These are phyloP conservation scores for Peucedramus taeniatus DNA, from an alignment of 2,113 vertebrate genomes.

Conservation along the genomic window DNA sequence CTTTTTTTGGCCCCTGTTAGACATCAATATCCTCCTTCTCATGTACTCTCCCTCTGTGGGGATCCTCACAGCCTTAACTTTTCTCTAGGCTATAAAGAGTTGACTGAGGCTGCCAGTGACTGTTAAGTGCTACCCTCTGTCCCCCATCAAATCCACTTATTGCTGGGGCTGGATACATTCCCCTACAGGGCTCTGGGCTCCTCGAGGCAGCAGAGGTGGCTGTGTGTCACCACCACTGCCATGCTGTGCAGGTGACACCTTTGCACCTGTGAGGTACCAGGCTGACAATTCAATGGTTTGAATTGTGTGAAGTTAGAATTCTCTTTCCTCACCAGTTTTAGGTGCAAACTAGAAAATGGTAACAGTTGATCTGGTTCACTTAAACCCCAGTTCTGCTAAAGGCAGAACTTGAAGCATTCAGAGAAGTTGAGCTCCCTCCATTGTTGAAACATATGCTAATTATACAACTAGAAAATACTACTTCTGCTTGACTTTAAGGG, in stretches of 20 bases:
- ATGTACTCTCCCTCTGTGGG: neutral
- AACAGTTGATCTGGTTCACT: neutral
- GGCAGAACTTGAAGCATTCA: neutral
- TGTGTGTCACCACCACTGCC: neutral
- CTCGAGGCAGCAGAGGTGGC: neutral
- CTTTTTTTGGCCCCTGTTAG: neutral
- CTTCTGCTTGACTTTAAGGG: neutral
- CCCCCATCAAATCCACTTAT: neutral
- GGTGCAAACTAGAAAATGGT: neutral
- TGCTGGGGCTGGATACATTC: accelerated
- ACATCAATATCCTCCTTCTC: neutral
- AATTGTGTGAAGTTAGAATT: neutral
- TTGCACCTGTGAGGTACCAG: neutral
- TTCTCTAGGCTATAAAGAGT: neutral
- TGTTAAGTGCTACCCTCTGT: neutral
- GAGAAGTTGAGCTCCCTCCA: neutral
- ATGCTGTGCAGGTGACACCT: neutral
- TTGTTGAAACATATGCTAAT: neutral
- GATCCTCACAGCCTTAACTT: neutral
- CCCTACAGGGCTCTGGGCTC: neutral
- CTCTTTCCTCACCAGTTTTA: neutral
- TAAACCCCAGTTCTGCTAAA: neutral
- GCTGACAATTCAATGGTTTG: neutral
- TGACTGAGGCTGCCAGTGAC: neutral
- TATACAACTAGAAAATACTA: neutral